Conservation (phyloP, 2,888 invertebrate genomes). For the Calephelis perditalis region DNA sequence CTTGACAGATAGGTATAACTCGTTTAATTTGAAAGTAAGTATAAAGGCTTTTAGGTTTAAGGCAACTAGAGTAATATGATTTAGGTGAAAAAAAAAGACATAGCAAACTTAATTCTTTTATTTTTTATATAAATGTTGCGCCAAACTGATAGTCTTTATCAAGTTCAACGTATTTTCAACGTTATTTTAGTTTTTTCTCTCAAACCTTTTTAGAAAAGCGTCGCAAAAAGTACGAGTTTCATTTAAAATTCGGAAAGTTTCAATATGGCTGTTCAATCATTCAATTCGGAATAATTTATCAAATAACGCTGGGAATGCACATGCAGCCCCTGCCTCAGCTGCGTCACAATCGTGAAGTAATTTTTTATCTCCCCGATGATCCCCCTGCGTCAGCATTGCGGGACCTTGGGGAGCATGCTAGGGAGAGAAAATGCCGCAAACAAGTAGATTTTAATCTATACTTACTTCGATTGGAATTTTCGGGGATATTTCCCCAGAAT, state of each 20-base stretch:
- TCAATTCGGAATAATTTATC: slow-evolving; percentile 68
- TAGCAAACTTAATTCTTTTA: too few relatives aligned
- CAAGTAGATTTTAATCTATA: slow-evolving; percentile 11
- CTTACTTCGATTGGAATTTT: background rate
- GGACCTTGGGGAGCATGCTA: background rate
- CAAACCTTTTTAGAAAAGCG: too few relatives aligned
- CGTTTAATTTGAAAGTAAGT: too few relatives aligned
- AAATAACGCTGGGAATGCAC: slow-evolving; percentile 62
- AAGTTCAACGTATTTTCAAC: too few relatives aligned
- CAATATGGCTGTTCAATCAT: slow-evolving; percentile 54
- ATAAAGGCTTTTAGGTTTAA: too few relatives aligned
- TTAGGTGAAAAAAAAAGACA: too few relatives aligned
- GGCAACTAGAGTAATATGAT: too few relatives aligned
- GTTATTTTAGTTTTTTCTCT: too few relatives aligned
- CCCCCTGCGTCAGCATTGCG: slow-evolving; percentile 42
- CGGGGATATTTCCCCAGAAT: background rate
- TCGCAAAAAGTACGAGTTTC: too few relatives aligned
- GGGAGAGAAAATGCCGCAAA: slow-evolving; percentile 1
- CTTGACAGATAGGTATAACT: too few relatives aligned
- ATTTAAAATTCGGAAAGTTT: background rate
- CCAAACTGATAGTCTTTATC: too few relatives aligned
- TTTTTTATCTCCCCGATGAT: slow-evolving; percentile 57
- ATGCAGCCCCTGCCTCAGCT: slow-evolving; percentile 62
- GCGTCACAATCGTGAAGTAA: slow-evolving; percentile 53
- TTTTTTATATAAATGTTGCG: too few relatives aligned